phyloP scores from a whole-genome alignment of 2,797 vertebrate species.

The Rhinophrynus dorsalis region DNA sequence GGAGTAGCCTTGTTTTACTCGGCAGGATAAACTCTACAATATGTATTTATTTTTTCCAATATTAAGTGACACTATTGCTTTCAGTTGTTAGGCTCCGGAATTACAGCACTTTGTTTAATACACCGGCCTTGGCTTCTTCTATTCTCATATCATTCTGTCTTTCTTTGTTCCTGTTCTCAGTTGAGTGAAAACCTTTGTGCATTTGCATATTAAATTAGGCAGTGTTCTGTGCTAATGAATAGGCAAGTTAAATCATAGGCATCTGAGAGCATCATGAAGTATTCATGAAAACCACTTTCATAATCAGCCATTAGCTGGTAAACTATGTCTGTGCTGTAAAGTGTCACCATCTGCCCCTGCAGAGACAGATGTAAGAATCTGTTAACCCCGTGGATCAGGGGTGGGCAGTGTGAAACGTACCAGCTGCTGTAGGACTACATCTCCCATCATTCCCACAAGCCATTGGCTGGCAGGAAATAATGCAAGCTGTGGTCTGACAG shows the following conservation, averaged over 20 bases:
- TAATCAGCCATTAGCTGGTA: neutral
- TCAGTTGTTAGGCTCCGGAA: no score
- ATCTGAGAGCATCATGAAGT: slow-evolving; percentile 1
- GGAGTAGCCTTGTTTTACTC: no score
- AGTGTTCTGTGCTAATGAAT: slow-evolving; percentile 9
- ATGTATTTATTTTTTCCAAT: no score
- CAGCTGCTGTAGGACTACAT: neutral
- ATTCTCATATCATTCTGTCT: neutral
- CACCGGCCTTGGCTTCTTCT: neutral
- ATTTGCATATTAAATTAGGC: slow-evolving; percentile 5
- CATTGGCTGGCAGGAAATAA: no score
- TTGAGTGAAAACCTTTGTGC: neutral
- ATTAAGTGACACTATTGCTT: no score
- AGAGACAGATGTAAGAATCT: neutral
- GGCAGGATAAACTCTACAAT: no score
- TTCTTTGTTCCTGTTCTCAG: neutral
- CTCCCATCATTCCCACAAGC: neutral
- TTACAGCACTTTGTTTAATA: no score
- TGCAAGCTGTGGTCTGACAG: no score
- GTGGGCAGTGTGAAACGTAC: no score
- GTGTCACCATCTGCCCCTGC: slow-evolving; percentile 7
- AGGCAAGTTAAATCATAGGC: slow-evolving; percentile 3
- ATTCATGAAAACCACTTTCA: slow-evolving; percentile 10
- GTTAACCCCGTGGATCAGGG: no score
- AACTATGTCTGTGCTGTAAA: neutral